Conservation (phyloP, 2,797 vertebrate species). For the Platalea minor region DNA sequence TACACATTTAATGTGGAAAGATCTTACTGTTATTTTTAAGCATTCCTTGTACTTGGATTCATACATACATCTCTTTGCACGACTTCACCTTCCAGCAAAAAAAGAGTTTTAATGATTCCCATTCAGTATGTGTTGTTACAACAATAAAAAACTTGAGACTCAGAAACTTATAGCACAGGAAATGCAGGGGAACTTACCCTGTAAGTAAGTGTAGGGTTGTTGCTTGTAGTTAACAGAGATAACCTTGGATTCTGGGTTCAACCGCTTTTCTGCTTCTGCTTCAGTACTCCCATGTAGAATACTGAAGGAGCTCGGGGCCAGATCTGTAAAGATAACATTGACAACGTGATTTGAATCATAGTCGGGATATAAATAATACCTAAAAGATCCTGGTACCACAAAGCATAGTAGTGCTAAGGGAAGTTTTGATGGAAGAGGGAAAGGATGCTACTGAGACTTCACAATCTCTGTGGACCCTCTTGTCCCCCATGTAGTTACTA, state of each 20-base stretch:
- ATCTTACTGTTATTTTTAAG: neutral
- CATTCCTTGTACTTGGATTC: neutral
- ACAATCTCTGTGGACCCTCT: neutral
- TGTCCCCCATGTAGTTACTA: accelerated
- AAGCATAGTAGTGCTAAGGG: neutral
- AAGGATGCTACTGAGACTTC: neutral
- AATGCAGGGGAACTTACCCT: neutral
- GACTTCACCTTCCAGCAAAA: neutral
- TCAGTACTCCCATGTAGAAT: neutral
- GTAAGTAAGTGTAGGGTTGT: neutral
- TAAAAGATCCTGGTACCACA: neutral
- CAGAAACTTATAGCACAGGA: neutral
- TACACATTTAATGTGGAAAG: neutral
- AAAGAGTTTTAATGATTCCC: neutral
- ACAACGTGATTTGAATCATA: neutral
- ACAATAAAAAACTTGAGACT: neutral
- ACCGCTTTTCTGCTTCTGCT: neutral
- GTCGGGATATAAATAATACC: neutral
- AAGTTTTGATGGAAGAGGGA: neutral
- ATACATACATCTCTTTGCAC: neutral
- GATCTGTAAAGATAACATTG: neutral
- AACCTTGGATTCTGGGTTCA: neutral
- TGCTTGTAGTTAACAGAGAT: neutral
- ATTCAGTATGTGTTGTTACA: neutral
- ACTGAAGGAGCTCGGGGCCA: neutral